phyloP scores from a whole-genome alignment of 2,797 vertebrate genomes.

The Tangara arthus region DNA sequence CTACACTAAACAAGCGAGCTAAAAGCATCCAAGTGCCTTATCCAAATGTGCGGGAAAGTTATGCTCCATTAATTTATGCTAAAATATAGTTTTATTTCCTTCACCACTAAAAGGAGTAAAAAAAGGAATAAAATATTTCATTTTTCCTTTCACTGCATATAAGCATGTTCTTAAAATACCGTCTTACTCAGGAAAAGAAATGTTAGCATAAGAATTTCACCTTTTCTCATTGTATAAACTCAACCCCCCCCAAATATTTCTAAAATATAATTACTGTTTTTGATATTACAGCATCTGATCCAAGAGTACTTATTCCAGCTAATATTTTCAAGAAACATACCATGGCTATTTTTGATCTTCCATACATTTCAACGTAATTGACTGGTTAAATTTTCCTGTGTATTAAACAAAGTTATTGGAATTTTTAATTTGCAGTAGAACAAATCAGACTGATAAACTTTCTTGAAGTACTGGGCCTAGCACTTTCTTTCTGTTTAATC shows the following conservation, averaged over 20 bases:
- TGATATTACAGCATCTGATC: background rate
- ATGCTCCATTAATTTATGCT: background rate
- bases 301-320: background rate
- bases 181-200: background rate
- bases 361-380: background rate
- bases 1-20: background rate
- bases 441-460: background rate
- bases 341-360: background rate
- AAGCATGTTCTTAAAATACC: background rate
- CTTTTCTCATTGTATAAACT: background rate
- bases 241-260: background rate
- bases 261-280: background rate
- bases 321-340: background rate
- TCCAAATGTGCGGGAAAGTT: background rate
- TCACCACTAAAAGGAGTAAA: background rate
- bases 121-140: background rate
- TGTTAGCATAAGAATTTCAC: background rate
- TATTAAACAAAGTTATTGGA: background rate
- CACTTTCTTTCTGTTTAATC: background rate
- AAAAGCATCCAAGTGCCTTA: background rate
- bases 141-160: background rate
- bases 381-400: background rate
- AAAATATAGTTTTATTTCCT: background rate
- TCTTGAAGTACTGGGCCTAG: background rate
- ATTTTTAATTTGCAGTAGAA: background rate